A percentile compares a stretch with the other conserved stretches of the same genome.
phyloP scores from a whole-genome alignment of 2,888 invertebrate genomes.

The Amphipoea lucens region DNA sequence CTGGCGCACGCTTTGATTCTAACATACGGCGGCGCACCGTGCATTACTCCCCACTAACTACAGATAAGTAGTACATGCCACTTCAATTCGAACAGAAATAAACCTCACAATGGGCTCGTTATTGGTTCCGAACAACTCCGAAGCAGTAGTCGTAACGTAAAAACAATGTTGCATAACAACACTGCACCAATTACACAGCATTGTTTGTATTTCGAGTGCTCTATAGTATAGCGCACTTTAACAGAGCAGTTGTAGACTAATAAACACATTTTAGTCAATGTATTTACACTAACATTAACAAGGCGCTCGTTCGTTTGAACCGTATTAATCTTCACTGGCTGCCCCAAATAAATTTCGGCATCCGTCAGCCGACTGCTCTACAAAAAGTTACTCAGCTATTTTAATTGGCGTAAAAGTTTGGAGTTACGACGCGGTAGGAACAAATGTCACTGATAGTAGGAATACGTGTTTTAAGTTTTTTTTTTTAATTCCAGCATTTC shows the following conservation, averaged over 20 bases:
- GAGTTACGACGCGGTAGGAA: slow-evolving; percentile 75
- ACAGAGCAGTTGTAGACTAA: slow-evolving; percentile 79
- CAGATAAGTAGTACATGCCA: slow-evolving; percentile 64
- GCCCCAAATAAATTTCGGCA: slow-evolving; percentile 84
- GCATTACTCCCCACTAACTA: slow-evolving; percentile 64
- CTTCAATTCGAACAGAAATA: slow-evolving; percentile 66
- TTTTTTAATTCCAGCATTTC: slow-evolving; percentile 20
- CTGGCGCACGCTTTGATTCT: slow-evolving; percentile 71
- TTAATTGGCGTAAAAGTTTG: slow-evolving; percentile 88
- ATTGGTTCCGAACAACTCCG: slow-evolving; percentile 68
- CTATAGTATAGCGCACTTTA: slow-evolving; percentile 74
- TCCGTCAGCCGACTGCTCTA: slow-evolving; percentile 81
- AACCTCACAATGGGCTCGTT: slow-evolving; percentile 69
- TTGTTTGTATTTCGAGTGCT: slow-evolving; percentile 81
- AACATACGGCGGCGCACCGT: slow-evolving; percentile 68
- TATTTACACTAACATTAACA: slow-evolving; percentile 84
- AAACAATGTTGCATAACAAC: slow-evolving; percentile 76
- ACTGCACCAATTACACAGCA: slow-evolving; percentile 80
- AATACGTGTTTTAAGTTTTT: slow-evolving; percentile 68
- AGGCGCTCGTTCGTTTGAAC: slow-evolving; percentile 82
- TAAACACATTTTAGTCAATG: slow-evolving; percentile 83
- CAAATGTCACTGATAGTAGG: slow-evolving; percentile 83
- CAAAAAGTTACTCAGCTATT: slow-evolving; percentile 88
- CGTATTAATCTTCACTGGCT: slow-evolving; percentile 84
- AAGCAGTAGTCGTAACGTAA: slow-evolving; percentile 67